Conservation (phyloP, 2,113 vertebrate species). For the Rana temporaria region DNA sequence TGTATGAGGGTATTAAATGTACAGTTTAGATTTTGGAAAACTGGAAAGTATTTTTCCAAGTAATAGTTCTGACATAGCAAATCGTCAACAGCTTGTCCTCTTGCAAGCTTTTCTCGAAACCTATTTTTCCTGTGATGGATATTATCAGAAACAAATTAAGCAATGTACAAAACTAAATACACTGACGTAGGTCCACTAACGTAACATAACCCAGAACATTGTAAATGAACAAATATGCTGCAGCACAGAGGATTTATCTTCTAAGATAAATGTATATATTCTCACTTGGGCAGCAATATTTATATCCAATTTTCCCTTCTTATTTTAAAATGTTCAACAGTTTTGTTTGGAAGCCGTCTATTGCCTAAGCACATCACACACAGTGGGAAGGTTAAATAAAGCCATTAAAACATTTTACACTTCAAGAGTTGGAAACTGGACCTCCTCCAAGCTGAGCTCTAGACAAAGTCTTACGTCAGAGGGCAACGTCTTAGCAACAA, state of each 20-base stretch:
- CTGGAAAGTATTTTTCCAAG: too few species aligned
- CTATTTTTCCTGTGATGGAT: too few species aligned
- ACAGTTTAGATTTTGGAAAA: too few species aligned
- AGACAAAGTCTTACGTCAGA: slow-evolving; percentile 26
- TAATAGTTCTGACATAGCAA: too few species aligned
- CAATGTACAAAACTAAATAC: too few species aligned
- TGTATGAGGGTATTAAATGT: too few species aligned
- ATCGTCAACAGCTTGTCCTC: too few species aligned
- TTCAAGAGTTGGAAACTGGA: slow-evolving; percentile 51
- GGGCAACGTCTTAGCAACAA: background rate
- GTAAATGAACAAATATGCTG: background rate
- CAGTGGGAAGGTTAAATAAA: slow-evolving; percentile 13
- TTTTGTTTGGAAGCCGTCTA: slow-evolving; percentile 9
- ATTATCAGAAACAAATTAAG: too few species aligned
- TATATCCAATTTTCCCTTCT: slow-evolving; percentile 8
- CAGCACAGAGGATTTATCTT: background rate
- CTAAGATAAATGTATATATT: background rate
- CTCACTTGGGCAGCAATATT: slow-evolving; percentile 35
- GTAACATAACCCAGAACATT: too few species aligned
- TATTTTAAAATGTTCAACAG: slow-evolving; percentile 3
- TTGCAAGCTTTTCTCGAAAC: too few species aligned
- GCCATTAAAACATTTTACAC: slow-evolving; percentile 46
- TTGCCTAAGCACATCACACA: background rate
- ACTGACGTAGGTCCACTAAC: too few species aligned
- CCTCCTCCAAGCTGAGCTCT: background rate